Conservation (phyloP, 2,113 vertebrate genomes). For the Oreochromis aureus region DNA sequence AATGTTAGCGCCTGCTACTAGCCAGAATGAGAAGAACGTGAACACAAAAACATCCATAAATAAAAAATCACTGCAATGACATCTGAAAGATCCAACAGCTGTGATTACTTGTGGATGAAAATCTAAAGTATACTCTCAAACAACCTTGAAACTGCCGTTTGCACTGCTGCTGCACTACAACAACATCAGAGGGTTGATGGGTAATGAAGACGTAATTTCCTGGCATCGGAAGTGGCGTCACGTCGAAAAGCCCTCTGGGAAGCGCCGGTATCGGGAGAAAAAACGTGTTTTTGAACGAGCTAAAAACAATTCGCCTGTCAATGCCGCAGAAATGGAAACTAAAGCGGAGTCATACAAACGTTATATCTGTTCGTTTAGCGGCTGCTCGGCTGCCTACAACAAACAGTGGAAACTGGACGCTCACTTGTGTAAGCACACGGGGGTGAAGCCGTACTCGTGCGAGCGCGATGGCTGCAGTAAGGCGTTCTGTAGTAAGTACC, state of each 20-base stretch:
- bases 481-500: constrained; percentile 79
- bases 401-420: constrained; percentile 67
- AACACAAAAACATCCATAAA: not conserved
- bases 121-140: not conserved
- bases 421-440: constrained; percentile 62
- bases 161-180: not conserved
- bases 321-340: not conserved
- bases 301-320: rapidly evolving
- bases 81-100: not conserved
- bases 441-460: constrained; percentile 77
- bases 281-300: not conserved
- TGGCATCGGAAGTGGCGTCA: not conserved
- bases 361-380: constrained; percentile 50
- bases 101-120: rapidly evolving
- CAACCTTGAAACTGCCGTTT: not conserved
- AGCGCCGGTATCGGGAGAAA: not conserved
- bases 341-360: not conserved
- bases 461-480: constrained; percentile 74
- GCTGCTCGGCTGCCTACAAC: constrained; percentile 52
- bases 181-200: not conserved
- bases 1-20: not conserved
- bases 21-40: rapidly evolving
- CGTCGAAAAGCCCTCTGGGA: not conserved
- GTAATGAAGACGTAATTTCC: not conserved
- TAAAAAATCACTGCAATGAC: not conserved